Percentiles rank a stretch among this genome's conserved stretches.
Conservation (phyloP, 35 echinoderm and acorn worm genomes). For the Acanthaster planci region DNA sequence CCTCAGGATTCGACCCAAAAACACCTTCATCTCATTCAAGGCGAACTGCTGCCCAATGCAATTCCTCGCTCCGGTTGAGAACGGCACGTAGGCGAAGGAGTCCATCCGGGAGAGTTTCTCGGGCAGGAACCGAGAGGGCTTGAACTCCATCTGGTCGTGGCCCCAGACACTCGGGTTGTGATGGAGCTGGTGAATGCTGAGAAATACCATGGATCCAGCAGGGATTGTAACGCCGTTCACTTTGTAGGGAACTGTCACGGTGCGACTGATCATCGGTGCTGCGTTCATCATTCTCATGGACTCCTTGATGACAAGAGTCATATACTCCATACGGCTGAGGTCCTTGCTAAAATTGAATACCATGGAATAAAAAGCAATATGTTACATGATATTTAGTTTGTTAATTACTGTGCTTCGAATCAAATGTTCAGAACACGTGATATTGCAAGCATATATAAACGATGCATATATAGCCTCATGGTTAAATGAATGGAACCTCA, state of each 20-base stretch:
- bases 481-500: no score
- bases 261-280: not conserved
- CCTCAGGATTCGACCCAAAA: not conserved
- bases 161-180: slow-evolving; percentile 26
- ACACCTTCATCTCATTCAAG: slow-evolving; percentile 47
- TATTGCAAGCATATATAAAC: no score
- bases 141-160: slow-evolving; percentile 28
- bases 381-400: no score
- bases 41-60: slow-evolving; percentile 60
- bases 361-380: no score
- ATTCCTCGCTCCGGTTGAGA: slow-evolving; percentile 37
- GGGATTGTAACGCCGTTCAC: not conserved
- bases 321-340: not conserved
- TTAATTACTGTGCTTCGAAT: no score
- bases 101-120: slow-evolving; percentile 40
- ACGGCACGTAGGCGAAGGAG: slow-evolving; percentile 36
- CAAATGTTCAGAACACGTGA: no score
- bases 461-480: no score
- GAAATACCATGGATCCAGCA: not conserved
- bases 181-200: not conserved
- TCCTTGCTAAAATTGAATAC: no score
- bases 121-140: slow-evolving; percentile 30
- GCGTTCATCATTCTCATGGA: not conserved
- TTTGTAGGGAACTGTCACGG: not conserved
- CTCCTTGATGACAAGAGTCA: not conserved